Evolutionary conservation across 2,888 invertebrate genomes (phyloP).

Genomic region (Hybos culiciformis): DNA sequence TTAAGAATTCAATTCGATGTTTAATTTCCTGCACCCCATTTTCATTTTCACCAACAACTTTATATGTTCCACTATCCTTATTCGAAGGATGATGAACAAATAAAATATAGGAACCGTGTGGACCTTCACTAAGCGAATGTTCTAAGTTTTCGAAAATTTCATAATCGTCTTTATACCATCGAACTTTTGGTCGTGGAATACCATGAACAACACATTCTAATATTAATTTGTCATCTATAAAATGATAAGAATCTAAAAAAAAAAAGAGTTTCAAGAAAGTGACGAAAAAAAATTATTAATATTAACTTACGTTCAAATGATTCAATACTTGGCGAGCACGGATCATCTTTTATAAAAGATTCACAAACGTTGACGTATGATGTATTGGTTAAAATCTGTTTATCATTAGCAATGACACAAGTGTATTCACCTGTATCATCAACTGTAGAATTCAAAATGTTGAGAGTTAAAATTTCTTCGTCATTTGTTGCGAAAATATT

Average conservation of each 20-base stretch:
- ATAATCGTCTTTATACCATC: neutral
- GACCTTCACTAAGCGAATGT: neutral
- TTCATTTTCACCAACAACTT: neutral
- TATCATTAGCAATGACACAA: neutral
- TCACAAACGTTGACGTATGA: neutral
- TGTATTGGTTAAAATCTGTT: too few species aligned
- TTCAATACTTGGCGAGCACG: conserved; percentile 1
- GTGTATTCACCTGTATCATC: neutral
- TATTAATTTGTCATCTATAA: neutral
- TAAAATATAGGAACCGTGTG: neutral
- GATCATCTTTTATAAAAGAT: neutral
- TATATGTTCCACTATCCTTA: neutral
- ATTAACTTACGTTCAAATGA: neutral
- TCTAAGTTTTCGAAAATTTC: neutral
- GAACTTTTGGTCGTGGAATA: neutral
- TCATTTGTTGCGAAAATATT: neutral
- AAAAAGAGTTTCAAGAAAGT: neutral
- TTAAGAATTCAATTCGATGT: neutral
- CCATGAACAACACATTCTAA: neutral
- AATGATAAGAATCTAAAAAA: neutral
- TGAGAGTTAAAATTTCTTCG: neutral
- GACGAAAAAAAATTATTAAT: neutral
- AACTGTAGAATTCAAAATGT: neutral
- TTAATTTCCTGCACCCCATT: neutral
- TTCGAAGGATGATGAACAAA: neutral